Percentiles rank a stretch among this genome's conserved stretches.
phyloP scores from a whole-genome alignment of 2,888 invertebrate species.

The Helleia helle region DNA sequence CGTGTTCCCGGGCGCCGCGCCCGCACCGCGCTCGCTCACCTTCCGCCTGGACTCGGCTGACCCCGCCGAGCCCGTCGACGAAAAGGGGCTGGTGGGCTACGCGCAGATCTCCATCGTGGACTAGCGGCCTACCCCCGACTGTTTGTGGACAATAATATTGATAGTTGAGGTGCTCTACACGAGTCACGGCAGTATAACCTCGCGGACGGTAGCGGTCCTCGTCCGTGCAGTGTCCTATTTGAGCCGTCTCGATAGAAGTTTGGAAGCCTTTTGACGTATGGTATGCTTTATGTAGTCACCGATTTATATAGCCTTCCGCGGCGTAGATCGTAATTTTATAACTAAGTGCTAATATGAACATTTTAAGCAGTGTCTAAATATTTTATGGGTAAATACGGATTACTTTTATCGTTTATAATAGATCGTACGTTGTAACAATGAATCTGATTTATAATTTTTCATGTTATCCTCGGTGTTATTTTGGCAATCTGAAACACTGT shows the following conservation, averaged over 20 bases:
- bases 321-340: conserved; percentile 19
- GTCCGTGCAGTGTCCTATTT: background rate
- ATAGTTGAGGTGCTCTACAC: conserved; percentile 12
- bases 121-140: conserved; percentile 52
- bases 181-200: conserved; percentile 7
- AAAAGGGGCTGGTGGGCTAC: conserved; percentile 95
- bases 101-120: conserved; percentile 97
- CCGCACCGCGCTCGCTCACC: conserved; percentile 80
- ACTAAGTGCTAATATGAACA: conserved; percentile 27
- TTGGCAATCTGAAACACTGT: conserved; percentile 50
- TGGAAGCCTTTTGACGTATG: background rate
- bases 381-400: conserved; percentile 55
- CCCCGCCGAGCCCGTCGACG: conserved; percentile 86
- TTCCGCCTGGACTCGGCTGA: conserved; percentile 82
- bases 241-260: background rate
- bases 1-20: conserved; percentile 62
- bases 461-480: conserved; percentile 44
- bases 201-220: background rate
- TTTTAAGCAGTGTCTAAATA: conserved; percentile 43
- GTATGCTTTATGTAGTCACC: conserved; percentile 5
- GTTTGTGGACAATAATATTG: conserved; percentile 25
- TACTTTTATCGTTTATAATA: conserved; percentile 44
- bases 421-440: conserved; percentile 55
- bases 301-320: conserved; percentile 12
- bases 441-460: conserved; percentile 60